phyloP scores from a whole-genome alignment of 2,888 invertebrate species.

The Mamestra brassicae region DNA sequence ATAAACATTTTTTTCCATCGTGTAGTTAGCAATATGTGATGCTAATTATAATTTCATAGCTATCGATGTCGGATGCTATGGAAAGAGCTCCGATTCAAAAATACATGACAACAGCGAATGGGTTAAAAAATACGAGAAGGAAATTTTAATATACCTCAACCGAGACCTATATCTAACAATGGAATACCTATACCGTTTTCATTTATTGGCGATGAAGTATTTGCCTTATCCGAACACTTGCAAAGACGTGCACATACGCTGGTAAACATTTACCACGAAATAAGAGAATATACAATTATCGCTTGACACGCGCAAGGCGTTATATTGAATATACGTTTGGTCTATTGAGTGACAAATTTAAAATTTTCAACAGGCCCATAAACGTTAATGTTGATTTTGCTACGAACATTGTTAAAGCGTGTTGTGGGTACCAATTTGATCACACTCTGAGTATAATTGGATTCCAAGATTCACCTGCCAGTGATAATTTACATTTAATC shows the following conservation, averaged over 20 bases:
- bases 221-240: neutral
- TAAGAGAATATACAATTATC: constrained; percentile 17
- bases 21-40: constrained; percentile 20
- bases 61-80: constrained; percentile 27
- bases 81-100: constrained; percentile 7
- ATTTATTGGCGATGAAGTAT: too few species aligned
- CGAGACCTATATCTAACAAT: too few species aligned
- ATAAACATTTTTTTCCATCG: constrained; percentile 44
- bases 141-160: too few species aligned
- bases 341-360: too few species aligned
- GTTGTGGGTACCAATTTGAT: too few species aligned
- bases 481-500: too few species aligned
- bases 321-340: constrained; percentile 9
- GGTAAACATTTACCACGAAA: constrained; percentile 35
- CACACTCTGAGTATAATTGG: too few species aligned
- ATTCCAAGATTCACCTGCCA: too few species aligned
- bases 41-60: constrained; percentile 25
- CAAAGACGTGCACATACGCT: constrained; percentile 39
- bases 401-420: neutral
- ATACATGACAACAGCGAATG: neutral
- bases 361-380: too few species aligned
- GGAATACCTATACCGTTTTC: too few species aligned
- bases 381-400: constrained; percentile 14
- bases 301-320: constrained; percentile 51
- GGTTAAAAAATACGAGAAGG: too few species aligned